phyloP scores from a whole-genome alignment of 2,888 invertebrate species.

The Diarsia dahlii region DNA sequence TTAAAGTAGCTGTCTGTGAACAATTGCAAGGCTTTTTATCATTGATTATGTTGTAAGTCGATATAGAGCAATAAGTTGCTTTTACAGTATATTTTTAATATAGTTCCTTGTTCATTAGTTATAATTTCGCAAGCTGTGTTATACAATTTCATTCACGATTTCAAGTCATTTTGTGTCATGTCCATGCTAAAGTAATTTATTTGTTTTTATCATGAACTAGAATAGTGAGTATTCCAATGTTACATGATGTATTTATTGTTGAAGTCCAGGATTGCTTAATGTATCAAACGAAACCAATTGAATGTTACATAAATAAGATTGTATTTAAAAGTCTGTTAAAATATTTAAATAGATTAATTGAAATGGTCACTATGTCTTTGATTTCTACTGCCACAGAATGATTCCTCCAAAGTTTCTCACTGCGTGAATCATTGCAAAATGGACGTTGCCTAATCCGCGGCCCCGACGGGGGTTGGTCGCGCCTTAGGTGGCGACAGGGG shows the following conservation, averaged over 20 bases:
- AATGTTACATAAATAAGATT: slow-evolving; percentile 85
- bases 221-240: slow-evolving; percentile 84
- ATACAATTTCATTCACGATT: slow-evolving; percentile 70
- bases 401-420: neutral
- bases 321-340: slow-evolving; percentile 90
- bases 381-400: slow-evolving; percentile 58
- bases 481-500: too few species aligned
- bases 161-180: slow-evolving; percentile 86
- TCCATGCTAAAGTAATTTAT: slow-evolving; percentile 78
- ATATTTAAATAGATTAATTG: slow-evolving; percentile 83
- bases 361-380: slow-evolving; percentile 75
- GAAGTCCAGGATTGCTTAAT: slow-evolving; percentile 81
- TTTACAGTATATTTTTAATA: slow-evolving; percentile 64
- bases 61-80: slow-evolving; percentile 57
- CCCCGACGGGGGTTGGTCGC: too few species aligned
- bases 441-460: neutral
- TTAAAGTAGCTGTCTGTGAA: slow-evolving; percentile 47
- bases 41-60: slow-evolving; percentile 57
- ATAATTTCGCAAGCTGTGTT: slow-evolving; percentile 78
- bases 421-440: neutral
- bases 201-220: slow-evolving; percentile 78
- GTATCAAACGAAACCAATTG: slow-evolving; percentile 81
- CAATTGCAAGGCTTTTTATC: slow-evolving; percentile 50
- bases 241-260: slow-evolving; percentile 87
- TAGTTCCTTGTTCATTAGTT: slow-evolving; percentile 79